Percentiles rank a stretch among this genome's conserved stretches.
phyloP scores from a whole-genome alignment of 1,140 invertebrate genomes.

The Triops cancriformis region DNA sequence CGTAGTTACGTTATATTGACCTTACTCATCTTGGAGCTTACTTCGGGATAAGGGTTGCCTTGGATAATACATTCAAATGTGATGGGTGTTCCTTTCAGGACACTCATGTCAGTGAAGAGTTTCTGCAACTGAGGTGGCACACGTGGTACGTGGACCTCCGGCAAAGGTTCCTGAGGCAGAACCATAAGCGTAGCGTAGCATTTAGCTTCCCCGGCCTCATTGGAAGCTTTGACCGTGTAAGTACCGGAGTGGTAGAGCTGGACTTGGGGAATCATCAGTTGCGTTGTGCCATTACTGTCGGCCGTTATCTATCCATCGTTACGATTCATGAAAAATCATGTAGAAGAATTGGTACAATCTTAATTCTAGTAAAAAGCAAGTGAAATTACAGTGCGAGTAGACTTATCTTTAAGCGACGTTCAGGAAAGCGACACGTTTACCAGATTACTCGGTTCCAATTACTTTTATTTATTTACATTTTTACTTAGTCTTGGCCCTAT shows the following conservation, averaged over 20 bases:
- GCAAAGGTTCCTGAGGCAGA: conserved; percentile 30
- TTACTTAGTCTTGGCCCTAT: background rate
- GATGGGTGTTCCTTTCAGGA: conserved; percentile 46
- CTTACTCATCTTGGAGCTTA: conserved; percentile 37
- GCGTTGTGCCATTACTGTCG: conserved; percentile 45
- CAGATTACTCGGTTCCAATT: too few relatives aligned
- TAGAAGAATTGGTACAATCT: background rate
- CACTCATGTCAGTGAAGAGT: conserved; percentile 49
- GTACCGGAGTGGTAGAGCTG: conserved; percentile 58
- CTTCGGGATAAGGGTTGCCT: conserved; percentile 64
- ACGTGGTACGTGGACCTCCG: conserved; percentile 45
- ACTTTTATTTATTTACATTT: too few relatives aligned
- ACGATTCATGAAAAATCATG: too few relatives aligned
- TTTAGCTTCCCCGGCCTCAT: conserved; percentile 63
- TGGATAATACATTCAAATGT: conserved; percentile 61
- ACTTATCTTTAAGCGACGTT: too few relatives aligned
- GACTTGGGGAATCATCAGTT: conserved; percentile 50
- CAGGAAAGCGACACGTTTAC: too few relatives aligned
- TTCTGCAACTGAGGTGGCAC: conserved; percentile 56
- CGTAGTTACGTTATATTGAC: conserved; percentile 1
- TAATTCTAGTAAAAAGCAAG: background rate
- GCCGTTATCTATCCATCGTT: background rate
- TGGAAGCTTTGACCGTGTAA: conserved; percentile 64
- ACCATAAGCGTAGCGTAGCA: conserved; percentile 61
- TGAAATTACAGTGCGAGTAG: too few relatives aligned